A percentile compares a stretch with the other conserved stretches of the same genome.
Evolutionary conservation across 2,797 vertebrate genomes (phyloP).

Genomic region (Choloepus didactylus): DNA sequence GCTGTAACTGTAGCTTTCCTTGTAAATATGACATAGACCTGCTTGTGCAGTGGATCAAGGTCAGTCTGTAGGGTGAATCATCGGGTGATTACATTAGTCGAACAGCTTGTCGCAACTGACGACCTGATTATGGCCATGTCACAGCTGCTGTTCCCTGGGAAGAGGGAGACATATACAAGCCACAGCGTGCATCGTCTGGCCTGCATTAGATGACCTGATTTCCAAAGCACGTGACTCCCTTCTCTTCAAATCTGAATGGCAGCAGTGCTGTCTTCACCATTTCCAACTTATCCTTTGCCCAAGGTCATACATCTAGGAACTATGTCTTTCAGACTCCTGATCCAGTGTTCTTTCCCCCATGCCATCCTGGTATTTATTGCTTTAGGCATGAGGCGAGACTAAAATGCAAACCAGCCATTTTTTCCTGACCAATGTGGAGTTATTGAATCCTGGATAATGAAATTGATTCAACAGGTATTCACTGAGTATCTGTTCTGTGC

Average conservation of each 20-base stretch:
- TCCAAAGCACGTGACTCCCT: background rate
- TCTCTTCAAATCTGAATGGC: background rate
- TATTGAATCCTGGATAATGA: background rate
- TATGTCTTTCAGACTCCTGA: rapidly evolving
- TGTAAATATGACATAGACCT: rapidly evolving
- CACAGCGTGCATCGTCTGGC: background rate
- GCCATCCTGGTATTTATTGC: no score
- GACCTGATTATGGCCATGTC: background rate
- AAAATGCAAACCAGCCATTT: no score
- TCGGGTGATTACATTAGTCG: background rate
- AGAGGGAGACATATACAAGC: rapidly evolving
- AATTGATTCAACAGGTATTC: rapidly evolving
- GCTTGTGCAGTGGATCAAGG: rapidly evolving
- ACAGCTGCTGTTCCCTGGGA: rapidly evolving
- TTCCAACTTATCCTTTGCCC: background rate
- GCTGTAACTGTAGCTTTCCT: background rate
- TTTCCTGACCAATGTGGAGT: background rate
- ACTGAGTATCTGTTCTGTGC: background rate
- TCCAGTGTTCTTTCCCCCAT: rapidly evolving
- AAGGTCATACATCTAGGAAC: background rate
- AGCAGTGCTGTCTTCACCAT: no score
- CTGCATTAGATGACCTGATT: background rate
- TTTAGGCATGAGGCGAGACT: background rate
- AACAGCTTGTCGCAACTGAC: background rate
- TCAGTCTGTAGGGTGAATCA: no score